Conservation (phyloP, 2,888 invertebrate genomes). For the Bellardia pandia region DNA sequence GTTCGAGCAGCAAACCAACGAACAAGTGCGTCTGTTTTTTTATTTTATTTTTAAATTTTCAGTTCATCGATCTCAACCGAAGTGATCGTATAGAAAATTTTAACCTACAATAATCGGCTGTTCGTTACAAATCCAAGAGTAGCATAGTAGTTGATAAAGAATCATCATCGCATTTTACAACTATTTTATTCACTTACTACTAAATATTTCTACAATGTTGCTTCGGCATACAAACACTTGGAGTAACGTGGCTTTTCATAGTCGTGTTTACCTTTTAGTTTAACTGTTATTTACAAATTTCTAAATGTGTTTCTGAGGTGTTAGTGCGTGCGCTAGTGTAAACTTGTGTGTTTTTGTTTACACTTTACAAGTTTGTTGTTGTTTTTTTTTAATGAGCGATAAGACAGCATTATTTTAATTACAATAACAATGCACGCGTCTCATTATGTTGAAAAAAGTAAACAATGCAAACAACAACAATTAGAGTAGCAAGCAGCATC, state of each 20-base stretch:
- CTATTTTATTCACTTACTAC: neutral
- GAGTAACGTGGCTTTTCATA: neutral
- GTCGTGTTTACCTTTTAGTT: conserved; percentile 5
- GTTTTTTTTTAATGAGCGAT: neutral
- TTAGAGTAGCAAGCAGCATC: neutral
- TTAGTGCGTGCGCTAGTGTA: neutral
- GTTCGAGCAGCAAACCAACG: conserved; percentile 20
- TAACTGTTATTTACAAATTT: neutral
- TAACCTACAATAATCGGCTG: conserved; percentile 9
- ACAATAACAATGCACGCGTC: neutral
- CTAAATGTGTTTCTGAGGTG: neutral
- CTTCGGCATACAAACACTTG: neutral
- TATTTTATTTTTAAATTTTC: conserved; percentile 69
- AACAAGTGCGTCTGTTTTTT: conserved; percentile 36
- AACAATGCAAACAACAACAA: neutral
- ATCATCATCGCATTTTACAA: neutral
- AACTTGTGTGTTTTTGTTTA: neutral
- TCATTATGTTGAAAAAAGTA: neutral
- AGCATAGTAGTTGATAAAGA: neutral
- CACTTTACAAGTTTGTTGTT: conserved; percentile 6
- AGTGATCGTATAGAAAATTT: conserved; percentile 78
- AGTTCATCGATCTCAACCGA: conserved; percentile 84
- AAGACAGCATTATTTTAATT: neutral
- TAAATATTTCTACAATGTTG: too few species aligned
- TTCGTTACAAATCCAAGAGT: neutral